Base-by-base conservation (phyloP, 2,113 vertebrate genomes). In the Onychostoma macrolepis region DNA sequence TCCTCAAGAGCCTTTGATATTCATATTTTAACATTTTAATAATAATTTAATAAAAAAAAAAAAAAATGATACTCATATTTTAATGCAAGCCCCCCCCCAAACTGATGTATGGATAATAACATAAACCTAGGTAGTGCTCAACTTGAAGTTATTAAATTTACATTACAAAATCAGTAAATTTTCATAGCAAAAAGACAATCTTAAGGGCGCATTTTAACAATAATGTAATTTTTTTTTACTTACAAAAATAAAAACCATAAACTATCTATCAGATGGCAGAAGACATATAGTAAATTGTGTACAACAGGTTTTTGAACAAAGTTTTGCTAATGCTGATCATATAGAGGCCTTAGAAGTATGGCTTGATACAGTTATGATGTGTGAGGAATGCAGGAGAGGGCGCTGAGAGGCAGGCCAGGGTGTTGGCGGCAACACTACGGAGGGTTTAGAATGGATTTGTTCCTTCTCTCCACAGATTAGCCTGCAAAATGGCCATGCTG, bases 401-500 rank as follows among this genome's bases (percentile, higher is more conserved):
- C 75, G 65, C 79, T 80, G 83, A 84, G 75, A 72, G 87, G 71
- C n/a, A 65, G 71, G 58, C 33, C 80, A 56, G 45, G 13, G 77
- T 76, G 79, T 81, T 65, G 76, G 15, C 76, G 6, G 36, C 15
- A 56, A 85, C 78, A 74, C 38, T 74, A 33, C 43, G 9, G 43
- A 53, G 41, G 50, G 41, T 83, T 85, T 58, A 56, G 53, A 30
- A 24, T 75, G 83, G 89, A 89, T 88, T 89, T 86, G 30, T 30
- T 78, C 85, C 48, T 79, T 63, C 78, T 83, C 24, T 63, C 30
- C 6, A 26, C 78, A 71, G 83, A 87, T 90, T 86, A 87, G 78
- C 56, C 15, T 26, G 63, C 43, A 86, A 84, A 89, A 88, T 80
- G 79, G 50, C 79, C 65, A 61, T 56, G 80, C 83, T 85, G 86